Percentiles rank a stretch among this genome's conserved stretches.
phyloP scores from a whole-genome alignment of 2,797 vertebrate species.

The Chrysocyon brachyurus region DNA sequence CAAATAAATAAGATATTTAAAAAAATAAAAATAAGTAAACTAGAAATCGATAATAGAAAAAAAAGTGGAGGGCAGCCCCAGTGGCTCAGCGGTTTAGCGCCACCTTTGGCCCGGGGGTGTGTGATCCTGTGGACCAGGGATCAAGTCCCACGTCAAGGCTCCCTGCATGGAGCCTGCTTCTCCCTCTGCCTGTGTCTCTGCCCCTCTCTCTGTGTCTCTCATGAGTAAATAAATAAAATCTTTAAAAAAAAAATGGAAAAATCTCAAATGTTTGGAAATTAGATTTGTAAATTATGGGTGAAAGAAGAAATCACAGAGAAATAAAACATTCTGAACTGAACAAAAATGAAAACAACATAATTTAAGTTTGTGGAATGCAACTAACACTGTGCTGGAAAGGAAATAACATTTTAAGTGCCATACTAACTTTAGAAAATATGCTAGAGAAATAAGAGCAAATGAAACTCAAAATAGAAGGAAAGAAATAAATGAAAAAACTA shows the following conservation, averaged over 20 bases:
- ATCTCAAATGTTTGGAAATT: neutral
- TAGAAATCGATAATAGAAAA: neutral
- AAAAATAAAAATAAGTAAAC: too few species aligned
- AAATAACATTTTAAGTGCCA: neutral
- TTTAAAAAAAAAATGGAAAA: neutral
- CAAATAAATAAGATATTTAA: too few species aligned
- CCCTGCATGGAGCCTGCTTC: too few species aligned
- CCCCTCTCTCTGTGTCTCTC: too few species aligned
- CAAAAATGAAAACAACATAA: slow-evolving; percentile 11
- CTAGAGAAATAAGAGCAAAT: slow-evolving; percentile 16
- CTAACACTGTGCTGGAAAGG: neutral
- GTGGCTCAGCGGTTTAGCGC: too few species aligned
- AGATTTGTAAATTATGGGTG: neutral
- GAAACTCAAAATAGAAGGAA: neutral
- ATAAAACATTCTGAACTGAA: slow-evolving; percentile 15
- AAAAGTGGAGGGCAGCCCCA: neutral
- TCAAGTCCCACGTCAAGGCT: too few species aligned
- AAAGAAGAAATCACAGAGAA: neutral
- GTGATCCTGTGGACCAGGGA: too few species aligned
- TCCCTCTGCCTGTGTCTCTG: too few species aligned
- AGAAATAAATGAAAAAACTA: neutral
- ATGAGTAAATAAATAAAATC: too few species aligned
- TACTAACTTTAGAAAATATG: slow-evolving; percentile 5
- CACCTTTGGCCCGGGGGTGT: too few species aligned
- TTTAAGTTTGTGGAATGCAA: neutral